Evolutionary conservation across 2,113 vertebrate species (phyloP).

Genomic region (Megaceryle torquata): DNA sequence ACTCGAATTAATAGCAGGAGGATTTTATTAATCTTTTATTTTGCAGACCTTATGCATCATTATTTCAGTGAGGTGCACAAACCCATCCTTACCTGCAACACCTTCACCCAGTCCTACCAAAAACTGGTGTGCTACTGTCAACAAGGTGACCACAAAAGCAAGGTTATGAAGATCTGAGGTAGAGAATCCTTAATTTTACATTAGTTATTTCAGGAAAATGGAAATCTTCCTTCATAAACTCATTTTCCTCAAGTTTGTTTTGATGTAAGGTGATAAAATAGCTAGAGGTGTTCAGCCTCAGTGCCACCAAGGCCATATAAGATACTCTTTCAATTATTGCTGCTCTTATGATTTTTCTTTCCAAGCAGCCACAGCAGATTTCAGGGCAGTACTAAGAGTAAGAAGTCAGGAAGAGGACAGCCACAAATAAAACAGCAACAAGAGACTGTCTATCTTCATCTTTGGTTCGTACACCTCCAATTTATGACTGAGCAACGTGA

Average conservation of each 20-base stretch:
- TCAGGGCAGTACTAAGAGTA: not conserved
- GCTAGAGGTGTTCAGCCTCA: too few relatives aligned
- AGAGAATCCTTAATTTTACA: not conserved
- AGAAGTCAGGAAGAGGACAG: not conserved
- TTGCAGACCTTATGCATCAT: not conserved
- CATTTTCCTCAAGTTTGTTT: not conserved
- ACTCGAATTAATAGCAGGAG: not conserved
- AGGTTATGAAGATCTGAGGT: not conserved
- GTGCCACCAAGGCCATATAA: too few relatives aligned
- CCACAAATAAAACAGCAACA: not conserved
- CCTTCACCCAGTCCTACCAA: not conserved
- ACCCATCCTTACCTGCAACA: too few relatives aligned
- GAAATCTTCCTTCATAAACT: not conserved
- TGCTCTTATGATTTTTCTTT: not conserved
- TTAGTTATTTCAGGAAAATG: not conserved
- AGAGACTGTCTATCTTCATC: not conserved
- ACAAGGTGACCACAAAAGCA: not conserved
- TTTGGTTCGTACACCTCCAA: accelerated
- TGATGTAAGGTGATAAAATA: not conserved
- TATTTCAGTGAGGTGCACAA: not conserved
- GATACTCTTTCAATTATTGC: not conserved
- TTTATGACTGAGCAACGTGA: not conserved
- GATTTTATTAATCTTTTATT: not conserved
- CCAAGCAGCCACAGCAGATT: not conserved
- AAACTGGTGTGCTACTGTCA: not conserved